A percentile compares a stretch with the other conserved stretches of the same genome.
These are phyloP conservation scores for Synergus japonicus DNA, from an alignment of 2,888 invertebrate species.

Conservation along the genomic window DNA sequence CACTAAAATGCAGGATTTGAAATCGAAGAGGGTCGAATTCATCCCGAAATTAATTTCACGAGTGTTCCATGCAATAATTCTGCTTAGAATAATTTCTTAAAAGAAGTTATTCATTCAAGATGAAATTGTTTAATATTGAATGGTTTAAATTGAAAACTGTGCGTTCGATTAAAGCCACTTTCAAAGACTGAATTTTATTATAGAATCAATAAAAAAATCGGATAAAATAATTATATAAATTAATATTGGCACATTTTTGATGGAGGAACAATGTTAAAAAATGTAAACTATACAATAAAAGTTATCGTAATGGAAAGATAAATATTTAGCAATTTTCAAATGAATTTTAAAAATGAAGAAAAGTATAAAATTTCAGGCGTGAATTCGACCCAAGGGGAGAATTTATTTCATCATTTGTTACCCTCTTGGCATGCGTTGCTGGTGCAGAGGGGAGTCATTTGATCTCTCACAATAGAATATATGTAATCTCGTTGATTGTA, in stretches of 20 bases:
- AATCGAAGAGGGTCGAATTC: slow-evolving; percentile 13
- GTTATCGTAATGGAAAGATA: too few relatives aligned
- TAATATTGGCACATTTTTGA: slow-evolving; percentile 24
- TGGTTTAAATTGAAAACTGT: too few relatives aligned
- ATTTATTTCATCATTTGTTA: slow-evolving; percentile 23
- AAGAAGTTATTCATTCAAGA: background rate
- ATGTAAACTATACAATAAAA: background rate
- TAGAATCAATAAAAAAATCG: background rate
- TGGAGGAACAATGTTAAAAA: background rate
- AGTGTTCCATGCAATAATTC: background rate
- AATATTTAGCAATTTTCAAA: too few relatives aligned
- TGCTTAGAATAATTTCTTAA: background rate
- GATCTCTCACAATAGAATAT: slow-evolving; percentile 40
- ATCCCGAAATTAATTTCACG: background rate
- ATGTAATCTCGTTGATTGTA: slow-evolving; percentile 40
- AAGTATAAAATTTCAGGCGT: background rate
- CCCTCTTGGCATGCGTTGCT: slow-evolving; percentile 23
- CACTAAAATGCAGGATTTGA: background rate
- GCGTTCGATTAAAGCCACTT: background rate
- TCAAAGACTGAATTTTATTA: background rate
- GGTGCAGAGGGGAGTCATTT: slow-evolving; percentile 34
- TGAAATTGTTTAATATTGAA: too few relatives aligned
- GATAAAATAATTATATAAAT: background rate
- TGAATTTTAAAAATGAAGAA: background rate
- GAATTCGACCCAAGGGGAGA: slow-evolving; percentile 8